These are phyloP conservation scores for Brienomyrus longianalis DNA, from an alignment of 2,113 vertebrate genomes.

Conservation along the genomic window DNA sequence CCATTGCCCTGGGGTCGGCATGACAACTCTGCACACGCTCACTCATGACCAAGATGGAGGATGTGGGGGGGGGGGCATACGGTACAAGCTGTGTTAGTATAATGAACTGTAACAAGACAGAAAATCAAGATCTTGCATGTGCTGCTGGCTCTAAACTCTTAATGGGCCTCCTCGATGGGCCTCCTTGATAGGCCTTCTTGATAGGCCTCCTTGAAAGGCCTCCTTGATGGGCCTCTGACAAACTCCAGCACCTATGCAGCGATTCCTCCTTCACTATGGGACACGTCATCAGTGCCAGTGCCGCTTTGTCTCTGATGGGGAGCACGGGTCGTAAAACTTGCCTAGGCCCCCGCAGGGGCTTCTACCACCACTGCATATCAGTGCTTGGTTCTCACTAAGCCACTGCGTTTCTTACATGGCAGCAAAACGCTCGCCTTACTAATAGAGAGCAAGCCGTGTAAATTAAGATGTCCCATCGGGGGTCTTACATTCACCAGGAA, in stretches of 20 bases:
- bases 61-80: conserved; percentile 23
- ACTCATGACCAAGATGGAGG: conserved; percentile 19
- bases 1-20: background rate
- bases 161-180: conserved; percentile 28
- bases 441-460: background rate
- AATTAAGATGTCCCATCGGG: background rate
- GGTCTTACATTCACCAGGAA: background rate
- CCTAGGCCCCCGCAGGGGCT: background rate
- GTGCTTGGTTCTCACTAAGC: background rate
- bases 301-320: background rate
- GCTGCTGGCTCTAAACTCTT: conserved; percentile 29
- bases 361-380: background rate
- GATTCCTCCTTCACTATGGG: background rate
- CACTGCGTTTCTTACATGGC: background rate
- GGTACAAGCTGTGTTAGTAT: conserved; percentile 32
- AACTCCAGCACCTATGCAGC: background rate
- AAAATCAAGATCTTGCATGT: conserved; percentile 22
- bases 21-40: conserved; percentile 20
- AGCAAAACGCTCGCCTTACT: background rate
- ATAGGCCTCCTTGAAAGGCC: conserved; percentile 27
- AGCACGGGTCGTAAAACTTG: background rate
- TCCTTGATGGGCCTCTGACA: conserved; percentile 19
- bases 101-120: conserved; percentile 22
- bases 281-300: background rate
- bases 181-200: conserved; percentile 26